These are phyloP conservation scores for Hybognathus amarus DNA, from an alignment of 2,797 vertebrate genomes.

Conservation along the genomic window DNA sequence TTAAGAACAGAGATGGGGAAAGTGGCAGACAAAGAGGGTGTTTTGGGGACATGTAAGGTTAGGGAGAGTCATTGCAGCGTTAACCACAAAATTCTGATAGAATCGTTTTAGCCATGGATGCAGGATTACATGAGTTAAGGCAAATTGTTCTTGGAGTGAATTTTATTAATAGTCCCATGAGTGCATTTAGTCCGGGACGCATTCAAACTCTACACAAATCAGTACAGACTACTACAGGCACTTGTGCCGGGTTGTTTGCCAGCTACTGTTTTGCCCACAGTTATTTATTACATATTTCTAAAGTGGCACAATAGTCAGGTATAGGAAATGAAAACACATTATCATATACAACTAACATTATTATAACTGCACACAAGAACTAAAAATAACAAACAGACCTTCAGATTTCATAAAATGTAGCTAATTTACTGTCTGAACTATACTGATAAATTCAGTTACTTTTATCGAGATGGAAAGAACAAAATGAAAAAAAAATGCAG, in stretches of 20 bases:
- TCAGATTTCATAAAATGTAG: not conserved
- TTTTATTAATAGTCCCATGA: conserved; percentile 52
- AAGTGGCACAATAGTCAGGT: not conserved
- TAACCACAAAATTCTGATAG: conserved; percentile 52
- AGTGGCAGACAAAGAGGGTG: conserved; percentile 35
- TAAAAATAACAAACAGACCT: not conserved
- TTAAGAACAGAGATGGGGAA: conserved; percentile 52
- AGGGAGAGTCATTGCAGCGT: conserved; percentile 56
- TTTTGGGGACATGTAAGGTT: conserved; percentile 64
- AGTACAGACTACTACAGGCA: not conserved
- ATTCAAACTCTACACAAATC: not conserved
- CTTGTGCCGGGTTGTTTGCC: not conserved
- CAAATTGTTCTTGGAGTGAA: conserved; percentile 40
- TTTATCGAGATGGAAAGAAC: not conserved
- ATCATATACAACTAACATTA: not conserved
- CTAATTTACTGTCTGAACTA: not conserved
- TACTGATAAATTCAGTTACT: not conserved
- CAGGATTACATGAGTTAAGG: conserved; percentile 37
- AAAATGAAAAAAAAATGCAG: not conserved
- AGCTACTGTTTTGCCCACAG: not conserved
- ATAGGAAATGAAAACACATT: not conserved
- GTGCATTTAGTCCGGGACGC: not conserved
- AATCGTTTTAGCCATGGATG: conserved; percentile 75
- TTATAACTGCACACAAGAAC: not conserved
- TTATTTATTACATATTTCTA: not conserved